A percentile compares a stretch with the other conserved stretches of the same genome.
phyloP scores from a whole-genome alignment of 2,113 vertebrate species.

The Rallus limicola region DNA sequence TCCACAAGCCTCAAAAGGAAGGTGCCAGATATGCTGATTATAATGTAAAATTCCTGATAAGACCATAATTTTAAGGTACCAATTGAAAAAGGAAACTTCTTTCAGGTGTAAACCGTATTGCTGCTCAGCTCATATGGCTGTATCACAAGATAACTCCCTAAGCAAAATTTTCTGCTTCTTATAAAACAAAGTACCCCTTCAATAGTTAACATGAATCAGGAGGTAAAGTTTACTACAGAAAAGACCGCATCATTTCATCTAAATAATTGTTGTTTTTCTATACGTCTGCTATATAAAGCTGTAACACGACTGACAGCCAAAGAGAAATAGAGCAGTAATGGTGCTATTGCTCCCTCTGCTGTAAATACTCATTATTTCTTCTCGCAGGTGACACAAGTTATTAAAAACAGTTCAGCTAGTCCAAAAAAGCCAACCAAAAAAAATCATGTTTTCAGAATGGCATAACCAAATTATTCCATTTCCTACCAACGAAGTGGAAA shows the following conservation, averaged over 20 bases:
- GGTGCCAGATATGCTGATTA: neutral
- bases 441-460: neutral
- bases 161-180: neutral
- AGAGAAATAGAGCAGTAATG: slow-evolving; percentile 12
- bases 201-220: slow-evolving; percentile 1
- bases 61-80: neutral
- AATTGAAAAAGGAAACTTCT: neutral
- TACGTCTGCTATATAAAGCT: neutral
- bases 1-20: neutral
- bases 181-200: slow-evolving; percentile 4
- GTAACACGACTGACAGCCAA: neutral
- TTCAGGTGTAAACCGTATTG: neutral
- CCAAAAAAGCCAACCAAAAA: neutral
- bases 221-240: slow-evolving; percentile 24
- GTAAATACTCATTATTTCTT: slow-evolving; percentile 61
- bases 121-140: neutral
- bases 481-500: neutral
- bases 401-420: neutral
- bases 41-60: neutral
- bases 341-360: slow-evolving; percentile 79
- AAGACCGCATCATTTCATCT: slow-evolving; percentile 17
- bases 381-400: neutral
- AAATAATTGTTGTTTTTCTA: slow-evolving; percentile 25
- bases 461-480: neutral
- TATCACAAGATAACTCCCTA: neutral